Evolutionary conservation across 2,888 invertebrate genomes (phyloP).

Genomic region (Caprella mutica): DNA sequence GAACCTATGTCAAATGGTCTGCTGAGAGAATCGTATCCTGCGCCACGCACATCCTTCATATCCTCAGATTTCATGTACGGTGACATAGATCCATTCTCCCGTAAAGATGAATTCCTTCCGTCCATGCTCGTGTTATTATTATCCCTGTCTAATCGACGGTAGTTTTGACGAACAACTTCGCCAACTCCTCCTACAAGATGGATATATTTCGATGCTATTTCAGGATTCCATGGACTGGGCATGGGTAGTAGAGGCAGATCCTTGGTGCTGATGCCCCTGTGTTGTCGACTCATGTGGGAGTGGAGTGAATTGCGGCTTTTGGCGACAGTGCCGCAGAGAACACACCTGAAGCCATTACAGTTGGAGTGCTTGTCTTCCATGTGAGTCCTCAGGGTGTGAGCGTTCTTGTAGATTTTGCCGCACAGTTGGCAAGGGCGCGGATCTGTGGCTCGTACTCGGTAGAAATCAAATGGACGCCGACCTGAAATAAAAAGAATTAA

Average conservation of each 20-base stretch:
- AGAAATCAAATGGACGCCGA: constrained; percentile 68
- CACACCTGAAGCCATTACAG: constrained; percentile 83
- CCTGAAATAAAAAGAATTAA: constrained; percentile 17
- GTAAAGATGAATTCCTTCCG: constrained; percentile 16
- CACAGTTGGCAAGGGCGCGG: constrained; percentile 86
- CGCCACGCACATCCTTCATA: constrained; percentile 21
- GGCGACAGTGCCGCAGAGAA: constrained; percentile 81
- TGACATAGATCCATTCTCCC: constrained; percentile 28
- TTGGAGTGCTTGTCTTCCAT: constrained; percentile 87
- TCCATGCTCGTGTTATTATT: constrained; percentile 12
- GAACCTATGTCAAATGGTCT: constrained; percentile 38
- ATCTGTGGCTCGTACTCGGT: constrained; percentile 78
- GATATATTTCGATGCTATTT: constrained; percentile 51
- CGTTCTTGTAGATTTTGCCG: constrained; percentile 44
- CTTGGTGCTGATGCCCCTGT: constrained; percentile 83
- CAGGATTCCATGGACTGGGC: constrained; percentile 84
- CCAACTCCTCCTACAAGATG: constrained; percentile 32
- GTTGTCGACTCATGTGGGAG: constrained; percentile 87
- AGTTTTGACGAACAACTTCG: constrained; percentile 33
- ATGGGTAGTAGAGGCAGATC: constrained; percentile 82
- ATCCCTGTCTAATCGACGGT: constrained; percentile 28
- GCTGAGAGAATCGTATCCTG: constrained; percentile 23
- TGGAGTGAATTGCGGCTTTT: constrained; percentile 83
- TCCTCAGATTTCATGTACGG: constrained; percentile 22
- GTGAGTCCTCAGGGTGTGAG: constrained; percentile 80